phyloP scores from a whole-genome alignment of 1,140 invertebrate genomes.

The Lutraria rhynchaena region DNA sequence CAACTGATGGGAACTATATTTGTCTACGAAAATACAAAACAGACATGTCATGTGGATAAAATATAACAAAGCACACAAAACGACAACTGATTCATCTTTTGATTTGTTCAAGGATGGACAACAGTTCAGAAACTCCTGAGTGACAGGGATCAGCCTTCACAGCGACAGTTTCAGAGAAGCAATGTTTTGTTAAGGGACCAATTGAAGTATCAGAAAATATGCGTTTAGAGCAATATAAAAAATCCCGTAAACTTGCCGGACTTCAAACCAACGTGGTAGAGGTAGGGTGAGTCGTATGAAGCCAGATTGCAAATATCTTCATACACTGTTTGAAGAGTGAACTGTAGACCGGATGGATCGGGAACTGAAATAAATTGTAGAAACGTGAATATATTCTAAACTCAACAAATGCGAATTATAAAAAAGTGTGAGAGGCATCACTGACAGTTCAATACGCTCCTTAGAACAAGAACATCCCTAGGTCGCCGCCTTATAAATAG shows the following conservation, averaged over 20 bases:
- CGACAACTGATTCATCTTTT: too few species aligned
- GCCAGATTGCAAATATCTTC: slow-evolving; percentile 14
- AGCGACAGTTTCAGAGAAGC: not conserved
- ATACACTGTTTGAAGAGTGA: not conserved
- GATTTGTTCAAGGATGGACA: not conserved
- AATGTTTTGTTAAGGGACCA: too few species aligned
- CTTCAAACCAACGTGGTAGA: slow-evolving; percentile 14
- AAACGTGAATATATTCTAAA: too few species aligned
- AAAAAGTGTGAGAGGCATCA: not conserved
- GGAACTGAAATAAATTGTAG: not conserved
- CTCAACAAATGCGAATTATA: not conserved
- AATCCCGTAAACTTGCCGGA: slow-evolving; percentile 21
- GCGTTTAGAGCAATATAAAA: too few species aligned
- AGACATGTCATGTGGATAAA: too few species aligned
- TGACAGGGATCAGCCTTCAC: not conserved
- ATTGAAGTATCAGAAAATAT: too few species aligned
- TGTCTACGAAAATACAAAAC: too few species aligned
- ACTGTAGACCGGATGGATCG: not conserved
- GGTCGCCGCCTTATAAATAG: not conserved
- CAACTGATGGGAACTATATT: too few species aligned
- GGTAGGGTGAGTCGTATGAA: not conserved
- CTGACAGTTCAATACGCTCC: not conserved
- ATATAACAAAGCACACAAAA: too few species aligned
- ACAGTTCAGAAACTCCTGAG: not conserved
- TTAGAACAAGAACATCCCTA: not conserved